Base-by-base conservation (phyloP, 2,888 invertebrate genomes). In the Heliconius ethilla region DNA sequence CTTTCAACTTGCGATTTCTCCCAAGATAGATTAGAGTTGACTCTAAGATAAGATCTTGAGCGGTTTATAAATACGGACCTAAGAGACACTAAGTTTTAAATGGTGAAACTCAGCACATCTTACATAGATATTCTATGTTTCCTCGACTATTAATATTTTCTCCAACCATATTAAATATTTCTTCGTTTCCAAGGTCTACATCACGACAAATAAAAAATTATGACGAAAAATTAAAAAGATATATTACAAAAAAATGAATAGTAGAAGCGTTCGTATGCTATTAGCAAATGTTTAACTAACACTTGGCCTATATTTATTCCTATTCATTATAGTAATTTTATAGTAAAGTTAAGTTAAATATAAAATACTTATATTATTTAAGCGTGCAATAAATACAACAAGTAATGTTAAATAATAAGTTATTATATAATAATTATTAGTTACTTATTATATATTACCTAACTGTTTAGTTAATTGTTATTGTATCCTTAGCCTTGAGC, bases 301-400 rank as follows among this genome's bases (percentile, higher is more conserved):
- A 63, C 63, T 63, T 27, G 63, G 63, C 63, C 63, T 25, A 63
- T 13, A 63, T 63, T 63, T 25, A 63, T 63, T 59, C 59, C 9
- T 59, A n/a, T 55, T 55, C 18, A 55, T 55, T 55, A n/a, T 59
- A 18, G n/a, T n/a, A 59, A 59, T 59, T 59, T 10, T 59, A 55
- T 59, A 22, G n/a, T n/a, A n/a, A n/a, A n/a, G 22, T 59, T 59
- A 3, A 59, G 59, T 59, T 59, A 59, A 59, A 59, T 59, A 59
- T 10, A n/a, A 59, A 59, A 59, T 7, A 59, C 1, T 9, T 55
- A n/a, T n/a, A 59, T n/a, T 59, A 59, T 59, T 59, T 59, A 59
- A 59, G 59, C 59, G 59, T 59, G 59, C 59, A 59, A 59, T 59
- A n/a, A 59, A n/a, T 59, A 59, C n/a, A 59, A n/a, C 10, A 10